Evolutionary conservation across 2,888 invertebrate species (phyloP), one percentile per base, ranked within the genome.

Genomic region (Morpho achilles): DNA sequence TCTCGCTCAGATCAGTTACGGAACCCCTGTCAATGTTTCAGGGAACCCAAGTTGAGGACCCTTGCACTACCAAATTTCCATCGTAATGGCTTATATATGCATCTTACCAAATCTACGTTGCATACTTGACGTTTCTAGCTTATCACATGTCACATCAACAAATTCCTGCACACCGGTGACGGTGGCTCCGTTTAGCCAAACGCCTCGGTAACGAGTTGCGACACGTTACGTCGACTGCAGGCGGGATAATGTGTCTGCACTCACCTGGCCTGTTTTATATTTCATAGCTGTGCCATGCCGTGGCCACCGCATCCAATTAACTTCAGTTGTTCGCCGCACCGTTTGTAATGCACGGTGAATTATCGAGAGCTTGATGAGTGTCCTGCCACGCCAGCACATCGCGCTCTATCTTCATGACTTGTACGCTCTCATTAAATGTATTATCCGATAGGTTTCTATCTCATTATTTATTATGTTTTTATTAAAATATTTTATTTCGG

Each of bases 231-330:
- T 73, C 64, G 69, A 66, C 72, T 73, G 69, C 71, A 69, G 61
- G 58, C 65, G 60, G 60, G 68, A 75, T 79, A 79, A 81, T 78
- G 73, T 74, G 62, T 61, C 60, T 59, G 69, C 67, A 67, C 68
- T 69, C 71, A 70, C 67, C 68, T 68, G 67, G 66, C 65, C 74
- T 76, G 76, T 79, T 84, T 81, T 82, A 85, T 83, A 82, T 85
- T 86, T 83, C 80, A 84, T 79, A 75, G 76, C 64, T 69, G 72
- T 74, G 71, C 72, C 67, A 70, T 70, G 75, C 68, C 72, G 76
- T 72, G 77, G 79, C 73, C 69, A 71, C 77, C 73, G 84, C 83
- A 82, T 87, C 84, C 87, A 87, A 87, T 87, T 87, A 87, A 84
- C 85, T 81, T 78, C 81, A 77, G 80, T 79, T 79, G 84, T 79